Evolutionary conservation across 2,113 vertebrate genomes (phyloP), one percentile per base, ranked within the genome.

Genomic region (Ptilonorhynchus violaceus): DNA sequence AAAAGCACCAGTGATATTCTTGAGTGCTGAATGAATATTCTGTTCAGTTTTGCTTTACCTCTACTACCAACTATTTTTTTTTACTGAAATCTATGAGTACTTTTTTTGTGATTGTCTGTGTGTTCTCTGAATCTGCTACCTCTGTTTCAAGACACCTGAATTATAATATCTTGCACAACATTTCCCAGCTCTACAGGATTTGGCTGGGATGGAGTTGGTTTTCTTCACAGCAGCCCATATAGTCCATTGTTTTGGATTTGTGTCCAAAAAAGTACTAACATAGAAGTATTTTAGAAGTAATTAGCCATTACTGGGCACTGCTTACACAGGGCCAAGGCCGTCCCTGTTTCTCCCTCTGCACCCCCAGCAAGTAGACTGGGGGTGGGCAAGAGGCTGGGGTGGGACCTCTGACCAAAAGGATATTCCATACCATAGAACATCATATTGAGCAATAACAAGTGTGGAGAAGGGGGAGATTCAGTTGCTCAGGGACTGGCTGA

Each of bases 391-490:
- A 76, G 42, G 4, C 13, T 77, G 50, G 41, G 14, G 10, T 46
- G n/a, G n/a, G 60, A 42, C 30, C 42, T 5, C 35, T n/a, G 69
- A 27, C 24, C n/a, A 19, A 24, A 63, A 75, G 22, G 30, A 11
- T 53, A 35, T 50, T 75, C 37, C n/a, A 15, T 11, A 17, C 27
- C 21, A 14, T 0, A 15, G 13, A 80, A 55, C 0, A 0, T 16
- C 67, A 44, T 4, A 23, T 31, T 41, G 15, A 8, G 33, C 55
- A 39, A 35, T 20, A 24, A 85, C 63, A 85, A 24, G 2, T 14
- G 39, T 10, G 3, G 24, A 44, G 33, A 24, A 30, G 1, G 3
- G 22, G 16, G 6, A 41, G 33, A 55, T 42, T 68, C 28, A 16
- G 13, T 3, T 78, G 37, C 49, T 15, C 30, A 11, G n/a, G 24